Conservation (phyloP, 2,888 invertebrate species). For the Arge pagana region DNA sequence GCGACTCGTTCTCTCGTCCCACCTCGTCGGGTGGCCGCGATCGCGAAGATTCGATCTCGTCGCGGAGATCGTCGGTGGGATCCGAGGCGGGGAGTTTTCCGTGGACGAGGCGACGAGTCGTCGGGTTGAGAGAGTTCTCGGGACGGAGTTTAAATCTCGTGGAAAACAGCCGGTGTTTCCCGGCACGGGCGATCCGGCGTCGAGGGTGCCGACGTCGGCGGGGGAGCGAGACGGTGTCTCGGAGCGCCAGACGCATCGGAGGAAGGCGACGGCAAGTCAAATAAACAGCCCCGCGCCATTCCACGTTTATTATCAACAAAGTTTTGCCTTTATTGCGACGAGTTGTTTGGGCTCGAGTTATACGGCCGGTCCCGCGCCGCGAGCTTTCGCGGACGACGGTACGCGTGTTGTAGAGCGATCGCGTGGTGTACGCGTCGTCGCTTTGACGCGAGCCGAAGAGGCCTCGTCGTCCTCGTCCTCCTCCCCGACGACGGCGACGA, state of each 20-base stretch:
- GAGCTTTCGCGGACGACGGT: constrained; percentile 1
- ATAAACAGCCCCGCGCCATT: constrained; percentile 45
- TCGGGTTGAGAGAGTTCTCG: constrained; percentile 34
- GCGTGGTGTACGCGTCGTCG: too few species aligned
- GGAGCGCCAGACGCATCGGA: constrained; percentile 40
- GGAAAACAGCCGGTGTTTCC: constrained; percentile 46
- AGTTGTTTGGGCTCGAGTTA: constrained; percentile 39
- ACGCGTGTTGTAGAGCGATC: too few species aligned
- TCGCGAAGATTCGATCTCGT: too few species aligned
- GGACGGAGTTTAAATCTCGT: constrained; percentile 44
- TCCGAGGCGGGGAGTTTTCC: too few species aligned
- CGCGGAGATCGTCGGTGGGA: too few species aligned
- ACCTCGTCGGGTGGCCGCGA: too few species aligned
- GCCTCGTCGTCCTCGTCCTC: constrained; percentile 25
- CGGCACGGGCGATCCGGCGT: constrained; percentile 27
- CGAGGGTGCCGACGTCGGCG: neutral
- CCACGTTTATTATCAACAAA: constrained; percentile 49
- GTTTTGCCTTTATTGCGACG: constrained; percentile 45
- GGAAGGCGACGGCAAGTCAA: constrained; percentile 39
- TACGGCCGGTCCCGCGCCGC: constrained; percentile 2
- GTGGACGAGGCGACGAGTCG: neutral
- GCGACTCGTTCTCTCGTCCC: too few species aligned
- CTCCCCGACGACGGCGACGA: constrained; percentile 24
- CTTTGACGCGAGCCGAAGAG: neutral
- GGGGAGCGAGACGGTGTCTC: neutral